A percentile compares a stretch with the other conserved stretches of the same genome.
phyloP scores from a whole-genome alignment of 2,888 invertebrate genomes.

The Deilephila elpenor region DNA sequence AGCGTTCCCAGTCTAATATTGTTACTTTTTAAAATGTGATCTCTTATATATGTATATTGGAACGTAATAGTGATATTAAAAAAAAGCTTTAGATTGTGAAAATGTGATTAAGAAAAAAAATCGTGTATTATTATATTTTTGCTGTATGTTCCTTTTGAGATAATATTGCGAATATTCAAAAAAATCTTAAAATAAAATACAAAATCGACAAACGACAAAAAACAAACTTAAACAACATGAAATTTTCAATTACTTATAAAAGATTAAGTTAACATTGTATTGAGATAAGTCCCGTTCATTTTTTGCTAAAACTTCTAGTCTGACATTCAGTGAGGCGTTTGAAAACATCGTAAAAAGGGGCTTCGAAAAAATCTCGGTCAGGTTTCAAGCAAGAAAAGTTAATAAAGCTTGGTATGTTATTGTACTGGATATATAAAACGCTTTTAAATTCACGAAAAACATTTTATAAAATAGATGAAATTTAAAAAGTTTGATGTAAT shows the following conservation, averaged over 20 bases:
- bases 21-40: too few relatives aligned
- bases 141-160: too few relatives aligned
- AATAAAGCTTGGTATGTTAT: not conserved
- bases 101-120: too few relatives aligned
- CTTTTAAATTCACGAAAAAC: not conserved
- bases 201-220: too few relatives aligned
- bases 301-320: not conserved
- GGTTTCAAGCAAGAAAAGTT: not conserved
- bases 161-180: too few relatives aligned
- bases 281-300: not conserved
- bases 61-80: too few relatives aligned
- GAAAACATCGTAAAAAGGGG: constrained; percentile 9
- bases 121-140: too few relatives aligned
- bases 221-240: not conserved
- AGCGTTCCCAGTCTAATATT: too few relatives aligned
- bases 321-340: not conserved
- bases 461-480: not conserved
- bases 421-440: not conserved
- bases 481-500: too few relatives aligned
- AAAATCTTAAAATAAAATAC: too few relatives aligned
- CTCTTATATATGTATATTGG: too few relatives aligned
- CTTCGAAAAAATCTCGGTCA: not conserved
- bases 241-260: not conserved
- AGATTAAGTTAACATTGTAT: constrained; percentile 12
- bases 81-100: too few relatives aligned